Evolutionary conservation across 2,797 vertebrate species (phyloP).

Genomic region (Vespertilio murinus): DNA sequence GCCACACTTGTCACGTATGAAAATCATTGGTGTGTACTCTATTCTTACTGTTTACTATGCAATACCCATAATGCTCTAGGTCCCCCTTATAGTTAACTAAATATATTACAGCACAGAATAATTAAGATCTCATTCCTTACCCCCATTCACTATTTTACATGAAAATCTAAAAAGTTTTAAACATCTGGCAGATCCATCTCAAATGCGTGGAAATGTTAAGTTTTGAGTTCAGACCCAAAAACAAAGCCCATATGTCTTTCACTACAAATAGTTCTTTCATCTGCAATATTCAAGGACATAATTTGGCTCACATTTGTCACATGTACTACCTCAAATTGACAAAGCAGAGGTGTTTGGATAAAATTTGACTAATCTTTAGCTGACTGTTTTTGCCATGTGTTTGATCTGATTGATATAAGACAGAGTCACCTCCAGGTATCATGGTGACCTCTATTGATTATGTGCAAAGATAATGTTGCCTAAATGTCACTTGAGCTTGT

Average conservation of each 20-base stretch:
- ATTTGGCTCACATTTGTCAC: slow-evolving; percentile 47
- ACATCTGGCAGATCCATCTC: slow-evolving; percentile 6
- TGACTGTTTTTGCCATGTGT: slow-evolving; percentile 21
- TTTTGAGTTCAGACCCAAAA: slow-evolving; percentile 31
- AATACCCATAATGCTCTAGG: neutral
- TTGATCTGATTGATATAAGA: slow-evolving; percentile 35
- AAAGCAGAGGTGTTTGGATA: slow-evolving; percentile 43
- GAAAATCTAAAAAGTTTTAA: neutral
- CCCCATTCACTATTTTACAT: slow-evolving; percentile 2
- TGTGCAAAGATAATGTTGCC: slow-evolving; percentile 9
- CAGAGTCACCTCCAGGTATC: slow-evolving; percentile 33
- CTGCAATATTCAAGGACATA: slow-evolving; percentile 23
- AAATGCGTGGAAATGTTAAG: slow-evolving; percentile 47
- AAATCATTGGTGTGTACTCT: neutral
- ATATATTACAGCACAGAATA: neutral
- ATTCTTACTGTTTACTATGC: neutral
- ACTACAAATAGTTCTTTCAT: slow-evolving; percentile 55
- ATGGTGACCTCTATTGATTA: slow-evolving; percentile 44
- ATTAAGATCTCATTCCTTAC: neutral
- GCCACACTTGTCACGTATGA: neutral
- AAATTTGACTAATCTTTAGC: slow-evolving; percentile 44
- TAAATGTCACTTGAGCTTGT: slow-evolving; percentile 25
- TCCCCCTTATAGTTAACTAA: neutral
- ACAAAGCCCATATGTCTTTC: slow-evolving; percentile 60
- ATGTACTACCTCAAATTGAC: slow-evolving; percentile 37